A percentile compares a stretch with the other conserved stretches of the same genome.
Conservation (phyloP, 2,113 vertebrate species). For the Murina feae region DNA sequence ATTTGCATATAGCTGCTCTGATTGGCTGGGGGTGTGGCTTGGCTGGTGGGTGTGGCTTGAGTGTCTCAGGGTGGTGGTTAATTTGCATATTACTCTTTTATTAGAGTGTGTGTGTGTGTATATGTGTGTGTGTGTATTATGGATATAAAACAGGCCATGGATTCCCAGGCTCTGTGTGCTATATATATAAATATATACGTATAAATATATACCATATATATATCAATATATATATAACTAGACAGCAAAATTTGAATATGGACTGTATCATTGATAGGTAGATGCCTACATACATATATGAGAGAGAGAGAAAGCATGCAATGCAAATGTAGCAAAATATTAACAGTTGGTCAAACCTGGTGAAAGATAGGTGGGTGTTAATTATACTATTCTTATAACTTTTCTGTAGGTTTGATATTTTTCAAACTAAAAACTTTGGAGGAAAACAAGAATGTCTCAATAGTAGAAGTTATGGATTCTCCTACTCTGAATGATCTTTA, state of each 20-base stretch:
- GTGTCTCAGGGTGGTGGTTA: too few relatives aligned
- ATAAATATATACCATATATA: too few relatives aligned
- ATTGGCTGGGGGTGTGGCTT: too few relatives aligned
- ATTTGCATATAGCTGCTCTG: too few relatives aligned
- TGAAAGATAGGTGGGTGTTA: slow-evolving; percentile 19
- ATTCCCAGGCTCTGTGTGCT: too few relatives aligned
- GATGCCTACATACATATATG: not conserved
- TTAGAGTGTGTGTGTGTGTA: too few relatives aligned
- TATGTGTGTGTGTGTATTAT: too few relatives aligned
- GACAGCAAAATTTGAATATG: slow-evolving; percentile 2
- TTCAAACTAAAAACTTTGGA: not conserved
- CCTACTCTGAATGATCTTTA: not conserved
- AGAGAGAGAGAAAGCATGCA: not conserved
- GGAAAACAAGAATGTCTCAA: not conserved
- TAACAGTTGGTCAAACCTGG: not conserved
- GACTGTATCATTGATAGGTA: not conserved
- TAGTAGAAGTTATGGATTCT: not conserved
- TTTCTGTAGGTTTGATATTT: slow-evolving; percentile 32
- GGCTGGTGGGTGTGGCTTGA: too few relatives aligned
- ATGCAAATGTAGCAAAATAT: not conserved
- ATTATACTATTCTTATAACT: not conserved
- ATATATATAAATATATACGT: too few relatives aligned
- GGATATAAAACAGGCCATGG: too few relatives aligned
- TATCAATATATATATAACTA: not conserved
- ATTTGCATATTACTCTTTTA: too few relatives aligned